Evolutionary conservation across 2,888 invertebrate genomes (phyloP), one percentile per base, ranked within the genome.

Genomic region (Pollenia amentaria): DNA sequence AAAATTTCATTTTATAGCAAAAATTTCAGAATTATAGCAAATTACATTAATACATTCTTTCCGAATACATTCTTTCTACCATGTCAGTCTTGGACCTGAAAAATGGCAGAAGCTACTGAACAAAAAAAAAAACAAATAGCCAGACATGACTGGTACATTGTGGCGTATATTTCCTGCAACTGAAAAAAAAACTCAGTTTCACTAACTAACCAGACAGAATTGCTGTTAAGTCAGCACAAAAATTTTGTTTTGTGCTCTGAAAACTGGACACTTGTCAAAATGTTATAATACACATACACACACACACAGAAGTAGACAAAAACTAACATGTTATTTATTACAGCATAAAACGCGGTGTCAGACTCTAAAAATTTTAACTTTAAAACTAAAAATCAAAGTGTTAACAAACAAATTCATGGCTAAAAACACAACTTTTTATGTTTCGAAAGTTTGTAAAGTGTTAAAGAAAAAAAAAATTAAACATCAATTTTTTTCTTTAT

Each of bases 131-230:
- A n/a, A 65, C n/a, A n/a, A 16, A 64, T 10, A 44, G 44, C 48
- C 46, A 60, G 73, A 64, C 53, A 77, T 48, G 51, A 12, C 64
- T 76, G 48, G 48, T 42, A 40, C 18, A 21, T n/a, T 55, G 40
- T 70, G 16, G 55, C 21, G 75, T 9, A 44, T 16, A 53, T 42
- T 53, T 76, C 53, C 14, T 53, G 16, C 29, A 8, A 14, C 1
- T 29, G 6, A 16, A 3, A n/a, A 38, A 46, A 75, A 51, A 51
- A 76, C 16, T 7, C 12, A n/a, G 51, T 51, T 76, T 55, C 29
- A 29, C 55, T 40, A 62, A 75, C 75, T 62, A 65, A 55, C 76
- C 65, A 77, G 76, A 77, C 76, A 44, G 21, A 42, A 44, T 16
- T 65, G 53, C 44, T 55, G 65, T 53, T 21, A 18, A 55, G 21